A percentile compares a stretch with the other conserved stretches of the same genome.
phyloP scores from a whole-genome alignment of 1,140 invertebrate genomes.

The Epicauta chinensis region DNA sequence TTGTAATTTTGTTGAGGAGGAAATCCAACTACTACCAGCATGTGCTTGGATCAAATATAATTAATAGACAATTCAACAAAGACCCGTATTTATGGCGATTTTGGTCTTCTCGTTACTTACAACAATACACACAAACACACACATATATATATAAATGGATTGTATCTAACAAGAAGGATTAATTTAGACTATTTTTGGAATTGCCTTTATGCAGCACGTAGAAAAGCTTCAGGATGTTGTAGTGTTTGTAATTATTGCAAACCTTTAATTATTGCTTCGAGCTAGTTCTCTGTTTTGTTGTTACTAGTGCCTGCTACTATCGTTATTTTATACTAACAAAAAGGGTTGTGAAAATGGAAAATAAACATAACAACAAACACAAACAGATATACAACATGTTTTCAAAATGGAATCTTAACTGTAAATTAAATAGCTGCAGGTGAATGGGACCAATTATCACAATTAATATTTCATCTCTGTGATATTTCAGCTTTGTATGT shows the following conservation, averaged over 20 bases:
- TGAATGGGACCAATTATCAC: slow-evolving; percentile 14
- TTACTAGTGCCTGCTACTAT: background rate
- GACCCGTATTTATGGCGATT: no score
- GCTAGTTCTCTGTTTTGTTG: background rate
- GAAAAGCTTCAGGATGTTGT: background rate
- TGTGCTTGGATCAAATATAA: no score
- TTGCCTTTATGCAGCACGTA: no score
- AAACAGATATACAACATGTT: slow-evolving; percentile 20
- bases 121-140: background rate
- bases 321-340: background rate
- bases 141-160: slow-evolving; percentile 1
- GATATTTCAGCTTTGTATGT: background rate
- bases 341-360: slow-evolving; percentile 21
- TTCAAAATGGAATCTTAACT: slow-evolving; percentile 1
- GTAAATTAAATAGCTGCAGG: no score
- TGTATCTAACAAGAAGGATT: no score
- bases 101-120: background rate
- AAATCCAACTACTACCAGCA: no score
- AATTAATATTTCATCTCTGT: slow-evolving; percentile 15
- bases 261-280: slow-evolving; percentile 25
- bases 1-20: no score
- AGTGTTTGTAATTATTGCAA: slow-evolving; percentile 16
- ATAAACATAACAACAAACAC: slow-evolving; percentile 21
- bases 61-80: no score
- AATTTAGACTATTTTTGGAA: no score